phyloP scores from a whole-genome alignment of 2,113 vertebrate genomes.

The Tamias sibiricus region DNA sequence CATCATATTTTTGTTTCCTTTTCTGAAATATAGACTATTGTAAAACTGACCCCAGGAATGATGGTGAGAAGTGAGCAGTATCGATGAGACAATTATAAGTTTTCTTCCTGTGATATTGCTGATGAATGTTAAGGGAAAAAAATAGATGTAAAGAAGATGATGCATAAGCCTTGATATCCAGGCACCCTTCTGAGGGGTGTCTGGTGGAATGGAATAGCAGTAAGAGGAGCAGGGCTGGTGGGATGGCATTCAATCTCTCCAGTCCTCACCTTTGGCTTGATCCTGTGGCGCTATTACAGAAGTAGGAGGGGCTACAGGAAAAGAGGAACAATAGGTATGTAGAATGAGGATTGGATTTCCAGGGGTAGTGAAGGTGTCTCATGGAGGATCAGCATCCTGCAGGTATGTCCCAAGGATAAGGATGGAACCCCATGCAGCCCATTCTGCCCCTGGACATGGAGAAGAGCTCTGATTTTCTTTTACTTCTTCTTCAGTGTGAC shows the following conservation, averaged over 20 bases:
- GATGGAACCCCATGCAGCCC: accelerated
- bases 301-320: background rate
- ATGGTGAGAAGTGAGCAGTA: background rate
- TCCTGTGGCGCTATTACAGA: too few species aligned
- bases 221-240: background rate
- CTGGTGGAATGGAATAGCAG: background rate
- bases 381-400: background rate
- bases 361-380: background rate
- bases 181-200: accelerated
- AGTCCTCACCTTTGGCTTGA: background rate
- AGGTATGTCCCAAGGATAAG: too few species aligned
- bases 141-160: background rate
- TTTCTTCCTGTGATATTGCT: background rate
- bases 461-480: background rate
- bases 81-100: background rate
- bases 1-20: background rate
- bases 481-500: conserved; percentile 83
- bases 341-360: background rate
- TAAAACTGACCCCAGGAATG: background rate
- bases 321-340: background rate
- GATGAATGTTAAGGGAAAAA: accelerated
- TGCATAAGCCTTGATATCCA: background rate
- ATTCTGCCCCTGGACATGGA: background rate
- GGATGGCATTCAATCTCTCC: background rate
- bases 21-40: background rate